Evolutionary conservation across 2,113 vertebrate species (phyloP), one percentile per base, ranked within the genome.

Genomic region (Gymnarchus niloticus): DNA sequence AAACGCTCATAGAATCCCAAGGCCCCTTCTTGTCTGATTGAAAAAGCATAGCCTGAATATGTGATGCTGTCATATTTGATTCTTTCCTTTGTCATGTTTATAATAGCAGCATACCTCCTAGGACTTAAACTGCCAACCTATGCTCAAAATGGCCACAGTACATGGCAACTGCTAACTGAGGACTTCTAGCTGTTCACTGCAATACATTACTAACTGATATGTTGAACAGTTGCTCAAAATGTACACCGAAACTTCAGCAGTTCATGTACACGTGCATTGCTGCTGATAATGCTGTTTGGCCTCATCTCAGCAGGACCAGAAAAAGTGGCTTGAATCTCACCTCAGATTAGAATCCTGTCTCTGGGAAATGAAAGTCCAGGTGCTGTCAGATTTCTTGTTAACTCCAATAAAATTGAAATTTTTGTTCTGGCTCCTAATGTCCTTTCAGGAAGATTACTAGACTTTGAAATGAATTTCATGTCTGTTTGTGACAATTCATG

Each of bases 311-410:
- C 28, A 14, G 78, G 49, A 80, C 21, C 21, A n/a, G 41, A 49
- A 49, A 10, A 80, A 80, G 23, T 46, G 49, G 46, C 7, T 81
- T 48, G 44, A 48, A 46, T 48, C 49, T 81, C 25, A 52, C n/a
- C 41, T 52, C 49, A 81, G 49, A 54, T 81, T 81, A 81, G 12
- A 81, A 49, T 52, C 78, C 23, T 81, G 23, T 81, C 10, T 81
- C 78, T 48, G 44, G 25, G 46, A 49, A 33, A 52, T 52, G 51
- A 54, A 81, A 81, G 52, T 52, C 14, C 46, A 81, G 76, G 76
- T 48, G 9, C 44, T 78, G 76, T 52, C 78, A 81, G n/a, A 81
- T 52, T 49, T 81, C 46, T 81, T 48, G 46, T 81, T 81, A 81
- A 54, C 78, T 23, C 78, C 78, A 51, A 81, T 28, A 25, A 81